These are phyloP conservation scores for Augochlora pura DNA, from an alignment of 1,140 invertebrate species.

Conservation along the genomic window DNA sequence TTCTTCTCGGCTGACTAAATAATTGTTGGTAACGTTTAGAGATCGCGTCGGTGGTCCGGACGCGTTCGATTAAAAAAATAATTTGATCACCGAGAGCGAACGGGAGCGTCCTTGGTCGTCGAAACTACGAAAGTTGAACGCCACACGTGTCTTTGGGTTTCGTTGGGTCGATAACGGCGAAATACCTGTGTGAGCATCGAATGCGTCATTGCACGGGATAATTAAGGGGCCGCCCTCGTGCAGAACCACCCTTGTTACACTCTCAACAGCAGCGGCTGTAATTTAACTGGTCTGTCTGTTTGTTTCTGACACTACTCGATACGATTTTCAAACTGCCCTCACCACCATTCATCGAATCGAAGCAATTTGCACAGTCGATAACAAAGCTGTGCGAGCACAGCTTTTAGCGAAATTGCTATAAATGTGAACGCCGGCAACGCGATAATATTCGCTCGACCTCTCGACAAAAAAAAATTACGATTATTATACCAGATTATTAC, in stretches of 20 bases:
- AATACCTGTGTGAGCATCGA: slow-evolving; percentile 46
- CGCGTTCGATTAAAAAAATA: background rate
- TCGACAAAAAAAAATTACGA: too few relatives aligned
- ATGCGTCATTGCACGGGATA: slow-evolving; percentile 50
- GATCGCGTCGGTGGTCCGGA: too few relatives aligned
- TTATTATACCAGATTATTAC: too few relatives aligned
- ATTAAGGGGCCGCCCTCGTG: slow-evolving; percentile 40
- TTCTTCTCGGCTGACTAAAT: background rate
- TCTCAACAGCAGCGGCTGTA: background rate
- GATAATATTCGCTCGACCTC: too few relatives aligned
- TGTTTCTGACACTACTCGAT: slow-evolving; percentile 21
- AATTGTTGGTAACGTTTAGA: background rate
- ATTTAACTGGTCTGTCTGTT: slow-evolving; percentile 25
- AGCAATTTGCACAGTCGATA: background rate
- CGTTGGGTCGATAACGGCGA: slow-evolving; percentile 34
- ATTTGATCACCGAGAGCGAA: background rate
- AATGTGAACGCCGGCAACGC: too few relatives aligned
- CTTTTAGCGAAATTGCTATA: too few relatives aligned
- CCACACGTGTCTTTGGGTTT: slow-evolving; percentile 17
- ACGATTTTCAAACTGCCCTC: background rate
- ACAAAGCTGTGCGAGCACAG: too few relatives aligned
- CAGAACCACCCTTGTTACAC: slow-evolving; percentile 30
- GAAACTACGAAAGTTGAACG: background rate
- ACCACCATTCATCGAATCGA: slow-evolving; percentile 1
- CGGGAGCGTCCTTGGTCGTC: background rate